Base-by-base conservation (phyloP, 2,113 vertebrate genomes). In the Forbesichthys agassizii region DNA sequence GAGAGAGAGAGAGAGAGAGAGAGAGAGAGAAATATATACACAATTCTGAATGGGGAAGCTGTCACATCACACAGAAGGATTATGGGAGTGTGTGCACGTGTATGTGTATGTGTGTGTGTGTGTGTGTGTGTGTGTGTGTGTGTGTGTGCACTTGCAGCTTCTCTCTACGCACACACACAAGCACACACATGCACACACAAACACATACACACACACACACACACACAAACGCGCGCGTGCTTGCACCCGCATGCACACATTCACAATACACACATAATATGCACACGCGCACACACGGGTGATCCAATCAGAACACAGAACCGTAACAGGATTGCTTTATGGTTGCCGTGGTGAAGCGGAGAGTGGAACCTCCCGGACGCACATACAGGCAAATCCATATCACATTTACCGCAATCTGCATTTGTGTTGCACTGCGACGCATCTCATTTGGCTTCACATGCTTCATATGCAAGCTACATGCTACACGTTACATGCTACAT, bases 331-430 rank as follows among this genome's bases (percentile, higher is more conserved):
- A 82, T 66, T 75, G 71, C 67, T 82, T 79, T 79, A 78, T 52
- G 68, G 61, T 61, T 60, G 53, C 70, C 20, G 1, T 66, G 78
- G 66, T 71, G 72, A 66, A 82, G 72, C 75, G 56, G 63, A 83
- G 75, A 72, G 73, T 12, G 42, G 74, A 53, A 47, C 60, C 20
- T 79, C 62, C 51, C 13, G n/a, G 36, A 73, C 60, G 55, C 72
- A 74, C 79, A 80, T 77, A 68, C 75, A 73, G 64, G 82, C 33
- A 48, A 79, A 84, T 87, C 82, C 64, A 87, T 80, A 84, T 67
- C 60, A 70, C 68, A 64, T 86, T 88, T 77, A 73, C 66, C 73
- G 27, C 76, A 82, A 75, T 80, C 66, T 83, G 52, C 66, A 83
- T 88, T 83, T 84, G 84, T 69, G 60, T 65, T 60, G 77, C 55